Evolutionary conservation across 1,140 invertebrate species (phyloP).

Genomic region (Diorhabda sublineata): DNA sequence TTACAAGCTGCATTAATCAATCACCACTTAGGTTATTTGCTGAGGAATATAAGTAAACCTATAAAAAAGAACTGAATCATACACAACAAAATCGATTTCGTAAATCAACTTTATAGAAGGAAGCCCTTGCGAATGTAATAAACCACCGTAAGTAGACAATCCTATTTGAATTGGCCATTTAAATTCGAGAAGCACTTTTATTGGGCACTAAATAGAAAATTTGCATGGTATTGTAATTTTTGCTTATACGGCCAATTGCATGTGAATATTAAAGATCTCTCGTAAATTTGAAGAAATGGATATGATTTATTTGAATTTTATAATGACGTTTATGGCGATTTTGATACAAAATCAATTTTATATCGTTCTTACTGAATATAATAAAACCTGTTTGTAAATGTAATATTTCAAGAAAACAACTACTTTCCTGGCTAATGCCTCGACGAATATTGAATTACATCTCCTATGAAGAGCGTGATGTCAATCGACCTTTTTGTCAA

Average conservation of each 20-base stretch:
- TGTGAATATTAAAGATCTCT: constrained; percentile 7
- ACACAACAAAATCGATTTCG: too few relatives aligned
- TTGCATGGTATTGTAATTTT: constrained; percentile 13
- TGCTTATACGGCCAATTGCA: constrained; percentile 15
- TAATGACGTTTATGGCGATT: constrained; percentile 17
- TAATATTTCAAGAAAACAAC: too few relatives aligned
- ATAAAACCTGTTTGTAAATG: not conserved
- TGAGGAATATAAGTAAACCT: too few relatives aligned
- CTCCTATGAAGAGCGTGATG: too few relatives aligned
- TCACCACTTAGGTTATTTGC: too few relatives aligned
- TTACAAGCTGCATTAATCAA: too few relatives aligned
- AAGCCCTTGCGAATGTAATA: not conserved
- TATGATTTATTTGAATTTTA: constrained; percentile 14
- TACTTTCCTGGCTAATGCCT: too few relatives aligned
- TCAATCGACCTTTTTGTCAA: too few relatives aligned
- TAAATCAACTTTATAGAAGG: too few relatives aligned
- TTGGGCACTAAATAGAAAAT: constrained; percentile 6
- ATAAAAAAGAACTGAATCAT: too few relatives aligned
- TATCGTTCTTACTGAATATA: not conserved
- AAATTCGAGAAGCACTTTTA: not conserved
- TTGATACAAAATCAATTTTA: not conserved
- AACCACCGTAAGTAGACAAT: not conserved
- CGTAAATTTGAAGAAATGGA: constrained; percentile 8
- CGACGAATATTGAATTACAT: too few relatives aligned
- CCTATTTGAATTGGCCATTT: not conserved